Evolutionary conservation across 2,113 vertebrate species (phyloP).

Genomic region (Dasyprocta punctata): DNA sequence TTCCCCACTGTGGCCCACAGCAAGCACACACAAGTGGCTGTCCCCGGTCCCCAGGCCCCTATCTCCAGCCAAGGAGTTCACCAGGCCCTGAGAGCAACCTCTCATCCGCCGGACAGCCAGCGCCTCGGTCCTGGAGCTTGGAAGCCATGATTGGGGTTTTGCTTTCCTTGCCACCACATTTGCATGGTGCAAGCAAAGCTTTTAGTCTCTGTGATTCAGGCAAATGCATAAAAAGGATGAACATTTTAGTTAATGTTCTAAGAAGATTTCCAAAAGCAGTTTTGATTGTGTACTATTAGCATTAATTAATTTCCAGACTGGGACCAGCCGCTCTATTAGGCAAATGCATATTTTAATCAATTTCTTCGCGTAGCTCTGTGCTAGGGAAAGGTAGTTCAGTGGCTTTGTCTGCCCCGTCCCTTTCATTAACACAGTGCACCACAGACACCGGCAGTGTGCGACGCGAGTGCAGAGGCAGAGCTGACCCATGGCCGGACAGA

Average conservation of each 20-base stretch:
- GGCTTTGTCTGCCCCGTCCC: constrained; percentile 74
- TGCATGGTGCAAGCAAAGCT: constrained; percentile 82
- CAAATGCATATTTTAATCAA: constrained; percentile 87
- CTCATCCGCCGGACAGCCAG: constrained; percentile 76
- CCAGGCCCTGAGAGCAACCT: constrained; percentile 75
- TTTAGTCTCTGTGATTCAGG: constrained; percentile 85
- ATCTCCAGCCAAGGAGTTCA: constrained; percentile 79
- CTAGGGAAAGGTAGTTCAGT: constrained; percentile 77
- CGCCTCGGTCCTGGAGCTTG: constrained; percentile 60
- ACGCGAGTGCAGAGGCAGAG: constrained; percentile 66
- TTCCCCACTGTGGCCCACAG: constrained; percentile 70
- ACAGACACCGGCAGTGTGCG: constrained; percentile 66
- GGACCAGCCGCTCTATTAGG: constrained; percentile 83
- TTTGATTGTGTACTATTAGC: constrained; percentile 88
- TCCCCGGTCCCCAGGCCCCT: constrained; percentile 76
- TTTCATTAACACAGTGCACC: constrained; percentile 67
- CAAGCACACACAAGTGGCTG: constrained; percentile 78
- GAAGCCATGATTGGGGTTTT: background rate
- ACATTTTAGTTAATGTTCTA: constrained; percentile 88
- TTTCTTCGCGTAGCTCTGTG: constrained; percentile 79
- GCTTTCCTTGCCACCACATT: constrained; percentile 56
- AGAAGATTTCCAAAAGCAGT: constrained; percentile 87
- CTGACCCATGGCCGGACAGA: constrained; percentile 65
- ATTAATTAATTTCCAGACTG: constrained; percentile 89
- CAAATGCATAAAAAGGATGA: constrained; percentile 87